Percentiles rank a stretch among this genome's conserved stretches.
These are phyloP conservation scores for Sitta carolinensis DNA, from an alignment of 2,797 vertebrate species.

Conservation along the genomic window DNA sequence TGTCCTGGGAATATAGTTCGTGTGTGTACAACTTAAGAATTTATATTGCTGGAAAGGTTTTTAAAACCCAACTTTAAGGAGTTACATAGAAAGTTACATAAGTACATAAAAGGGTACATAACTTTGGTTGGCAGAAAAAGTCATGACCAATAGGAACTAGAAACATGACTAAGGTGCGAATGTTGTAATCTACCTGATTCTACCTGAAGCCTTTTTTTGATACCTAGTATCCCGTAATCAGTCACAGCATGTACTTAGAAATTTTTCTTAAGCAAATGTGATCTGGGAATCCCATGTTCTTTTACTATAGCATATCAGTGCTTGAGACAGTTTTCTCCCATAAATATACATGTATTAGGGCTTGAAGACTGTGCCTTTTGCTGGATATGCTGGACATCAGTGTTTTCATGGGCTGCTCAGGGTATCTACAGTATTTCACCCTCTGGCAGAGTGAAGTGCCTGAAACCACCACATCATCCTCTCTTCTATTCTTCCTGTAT, in stretches of 20 bases:
- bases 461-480: not conserved
- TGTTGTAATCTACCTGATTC: not conserved
- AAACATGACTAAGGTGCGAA: not conserved
- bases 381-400: not conserved
- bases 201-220: not conserved
- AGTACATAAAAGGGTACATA: not conserved
- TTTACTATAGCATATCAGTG: not conserved
- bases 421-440: not conserved
- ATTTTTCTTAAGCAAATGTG: not conserved
- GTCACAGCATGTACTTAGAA: not conserved
- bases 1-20: not conserved
- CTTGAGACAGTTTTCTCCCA: not conserved
- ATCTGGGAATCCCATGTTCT: not conserved
- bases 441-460: not conserved
- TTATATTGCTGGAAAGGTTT: slow-evolving; percentile 7
- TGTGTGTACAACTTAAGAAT: slow-evolving; percentile 9
- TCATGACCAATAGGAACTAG: not conserved
- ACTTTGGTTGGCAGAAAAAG: not conserved
- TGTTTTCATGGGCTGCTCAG: not conserved
- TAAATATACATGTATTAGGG: rapidly evolving
- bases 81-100: slow-evolving; percentile 15
- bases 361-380: not conserved
- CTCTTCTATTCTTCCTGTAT: not conserved
- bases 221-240: not conserved
- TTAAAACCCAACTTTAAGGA: not conserved